Conservation (phyloP, 2,113 vertebrate genomes). For the Tylochromis polylepis region DNA sequence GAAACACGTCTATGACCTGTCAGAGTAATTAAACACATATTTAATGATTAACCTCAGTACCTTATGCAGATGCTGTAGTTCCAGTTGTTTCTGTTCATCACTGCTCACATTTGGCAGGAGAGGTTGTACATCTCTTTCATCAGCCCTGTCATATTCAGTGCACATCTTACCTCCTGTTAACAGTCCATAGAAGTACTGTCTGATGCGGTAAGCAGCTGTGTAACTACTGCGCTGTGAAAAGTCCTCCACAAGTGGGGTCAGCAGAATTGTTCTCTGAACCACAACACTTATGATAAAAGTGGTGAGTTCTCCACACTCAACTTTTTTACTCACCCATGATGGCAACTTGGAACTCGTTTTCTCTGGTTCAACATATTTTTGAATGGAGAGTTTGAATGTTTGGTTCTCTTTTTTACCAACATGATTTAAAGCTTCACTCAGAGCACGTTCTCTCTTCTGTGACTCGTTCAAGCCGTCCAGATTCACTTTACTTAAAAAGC, state of each 20-base stretch:
- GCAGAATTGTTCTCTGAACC: background rate
- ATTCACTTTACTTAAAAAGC: background rate
- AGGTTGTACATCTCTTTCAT: background rate
- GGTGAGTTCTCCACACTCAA: background rate
- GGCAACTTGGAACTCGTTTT: background rate
- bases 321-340: accelerated
- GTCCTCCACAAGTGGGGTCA: background rate
- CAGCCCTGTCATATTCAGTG: background rate
- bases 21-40: background rate
- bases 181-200: background rate
- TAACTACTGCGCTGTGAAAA: background rate
- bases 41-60: background rate
- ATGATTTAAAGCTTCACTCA: background rate
- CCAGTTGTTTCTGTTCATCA: background rate
- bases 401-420: background rate
- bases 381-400: background rate
- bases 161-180: background rate
- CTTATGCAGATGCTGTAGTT: background rate
- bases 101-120: background rate
- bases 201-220: accelerated
- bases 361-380: background rate
- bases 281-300: background rate
- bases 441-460: background rate
- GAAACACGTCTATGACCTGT: too few species aligned
- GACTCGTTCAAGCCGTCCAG: background rate